phyloP scores from a whole-genome alignment of 2,888 invertebrate species.

The Liodrosophila aerea region DNA sequence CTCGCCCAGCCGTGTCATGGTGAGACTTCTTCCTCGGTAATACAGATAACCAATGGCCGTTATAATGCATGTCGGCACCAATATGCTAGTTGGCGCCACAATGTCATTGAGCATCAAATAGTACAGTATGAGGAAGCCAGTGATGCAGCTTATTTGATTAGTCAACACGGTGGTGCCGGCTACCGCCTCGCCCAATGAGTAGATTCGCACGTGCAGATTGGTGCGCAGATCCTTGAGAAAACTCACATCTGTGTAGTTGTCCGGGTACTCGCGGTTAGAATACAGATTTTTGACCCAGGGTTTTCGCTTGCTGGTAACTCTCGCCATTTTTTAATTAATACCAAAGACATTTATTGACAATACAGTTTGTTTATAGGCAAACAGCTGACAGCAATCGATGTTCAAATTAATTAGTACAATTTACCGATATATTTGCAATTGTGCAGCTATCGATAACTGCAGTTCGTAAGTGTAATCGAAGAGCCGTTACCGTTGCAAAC shows the following conservation, averaged over 20 bases:
- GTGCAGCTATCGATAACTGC: background rate
- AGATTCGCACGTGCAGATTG: slow-evolving; percentile 90
- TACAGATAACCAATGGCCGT: slow-evolving; percentile 86
- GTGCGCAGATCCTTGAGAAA: slow-evolving; percentile 93
- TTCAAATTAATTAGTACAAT: background rate
- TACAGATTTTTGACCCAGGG: slow-evolving; percentile 95
- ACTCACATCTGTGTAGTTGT: slow-evolving; percentile 94
- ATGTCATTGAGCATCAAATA: slow-evolving; percentile 88
- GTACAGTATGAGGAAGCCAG: slow-evolving; percentile 88
- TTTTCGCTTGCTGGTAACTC: slow-evolving; percentile 44
- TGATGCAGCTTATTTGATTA: slow-evolving; percentile 90
- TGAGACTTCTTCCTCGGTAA: slow-evolving; percentile 82
- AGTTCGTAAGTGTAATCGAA: no score
- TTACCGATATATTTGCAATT: slow-evolving; percentile 1
- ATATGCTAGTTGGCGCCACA: slow-evolving; percentile 86
- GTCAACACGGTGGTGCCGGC: slow-evolving; percentile 90
- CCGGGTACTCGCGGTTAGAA: slow-evolving; percentile 92
- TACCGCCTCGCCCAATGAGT: slow-evolving; percentile 85
- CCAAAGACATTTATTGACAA: slow-evolving; percentile 30
- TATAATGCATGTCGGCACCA: slow-evolving; percentile 84
- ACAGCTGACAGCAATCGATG: slow-evolving; percentile 38
- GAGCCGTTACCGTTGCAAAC: no score
- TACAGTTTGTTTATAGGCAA: slow-evolving; percentile 34
- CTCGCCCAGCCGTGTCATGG: slow-evolving; percentile 80
- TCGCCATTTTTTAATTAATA: slow-evolving; percentile 41